Conservation (phyloP, 2,888 invertebrate genomes). For the Alitta virens region DNA sequence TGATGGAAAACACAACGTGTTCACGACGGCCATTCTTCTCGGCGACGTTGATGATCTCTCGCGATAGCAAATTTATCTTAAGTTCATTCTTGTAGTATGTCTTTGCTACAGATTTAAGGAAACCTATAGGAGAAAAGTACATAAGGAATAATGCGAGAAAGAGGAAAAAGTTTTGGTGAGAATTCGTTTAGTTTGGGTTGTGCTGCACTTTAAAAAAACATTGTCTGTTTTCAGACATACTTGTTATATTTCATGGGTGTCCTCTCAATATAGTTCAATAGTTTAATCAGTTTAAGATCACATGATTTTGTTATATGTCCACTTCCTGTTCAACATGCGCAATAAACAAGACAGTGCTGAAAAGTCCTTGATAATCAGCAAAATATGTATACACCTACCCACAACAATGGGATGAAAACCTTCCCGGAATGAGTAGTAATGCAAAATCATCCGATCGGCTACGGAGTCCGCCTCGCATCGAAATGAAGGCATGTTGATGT, state of each 20-base stretch:
- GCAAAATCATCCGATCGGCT: constrained; percentile 38
- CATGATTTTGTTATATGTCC: too few relatives aligned
- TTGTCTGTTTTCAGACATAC: background rate
- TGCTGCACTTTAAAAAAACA: too few relatives aligned
- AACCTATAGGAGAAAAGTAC: constrained; percentile 28
- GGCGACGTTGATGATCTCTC: constrained; percentile 11
- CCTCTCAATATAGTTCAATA: too few relatives aligned
- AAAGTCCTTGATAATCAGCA: too few relatives aligned
- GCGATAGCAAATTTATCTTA: constrained; percentile 30
- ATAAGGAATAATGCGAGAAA: too few relatives aligned
- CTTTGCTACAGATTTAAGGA: constrained; percentile 33
- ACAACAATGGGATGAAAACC: constrained; percentile 36
- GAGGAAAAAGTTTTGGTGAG: too few relatives aligned
- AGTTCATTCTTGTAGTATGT: constrained; percentile 32
- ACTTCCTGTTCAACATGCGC: too few relatives aligned
- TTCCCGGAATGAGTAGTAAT: constrained; percentile 39
- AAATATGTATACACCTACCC: constrained; percentile 28
- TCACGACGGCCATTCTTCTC: constrained; percentile 29
- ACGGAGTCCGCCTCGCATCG: constrained; percentile 38
- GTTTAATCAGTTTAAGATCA: too few relatives aligned
- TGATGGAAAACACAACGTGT: constrained; percentile 36
- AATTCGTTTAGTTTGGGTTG: too few relatives aligned
- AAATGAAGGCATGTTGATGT: constrained; percentile 41
- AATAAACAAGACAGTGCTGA: too few relatives aligned
- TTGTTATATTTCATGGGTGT: background rate